These are phyloP conservation scores for Yasuhikotakia modesta DNA, from an alignment of 2,797 vertebrate species.

Conservation along the genomic window DNA sequence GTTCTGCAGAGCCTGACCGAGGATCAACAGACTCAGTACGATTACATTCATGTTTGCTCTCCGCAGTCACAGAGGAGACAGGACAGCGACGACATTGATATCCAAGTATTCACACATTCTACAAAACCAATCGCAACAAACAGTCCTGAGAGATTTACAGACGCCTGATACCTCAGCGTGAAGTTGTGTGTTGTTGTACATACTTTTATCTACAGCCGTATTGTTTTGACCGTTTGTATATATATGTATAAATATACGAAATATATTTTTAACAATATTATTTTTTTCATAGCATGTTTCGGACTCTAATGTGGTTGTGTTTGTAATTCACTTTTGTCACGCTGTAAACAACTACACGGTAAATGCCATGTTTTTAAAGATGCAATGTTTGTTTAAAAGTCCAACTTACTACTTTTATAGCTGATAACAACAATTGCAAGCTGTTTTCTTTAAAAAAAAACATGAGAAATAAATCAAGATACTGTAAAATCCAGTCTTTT, in stretches of 20 bases:
- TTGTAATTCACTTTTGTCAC: constrained; percentile 76
- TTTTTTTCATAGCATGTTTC: constrained; percentile 77
- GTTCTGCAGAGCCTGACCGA: constrained; percentile 92
- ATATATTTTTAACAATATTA: constrained; percentile 82
- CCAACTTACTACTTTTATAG: constrained; percentile 25
- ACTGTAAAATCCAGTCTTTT: constrained; percentile 58
- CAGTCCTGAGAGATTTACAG: constrained; percentile 23
- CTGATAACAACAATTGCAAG: neutral
- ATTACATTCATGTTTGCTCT: constrained; percentile 88
- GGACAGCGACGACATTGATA: constrained; percentile 87
- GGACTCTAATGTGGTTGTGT: constrained; percentile 68
- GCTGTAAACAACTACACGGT: constrained; percentile 63
- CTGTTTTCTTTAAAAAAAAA: constrained; percentile 6
- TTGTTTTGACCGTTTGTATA: constrained; percentile 60
- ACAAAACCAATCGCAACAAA: constrained; percentile 64
- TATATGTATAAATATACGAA: constrained; percentile 80
- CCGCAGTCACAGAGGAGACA: constrained; percentile 87
- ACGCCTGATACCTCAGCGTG: constrained; percentile 9
- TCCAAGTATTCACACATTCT: constrained; percentile 85
- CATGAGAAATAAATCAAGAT: constrained; percentile 69
- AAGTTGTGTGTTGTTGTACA: constrained; percentile 60
- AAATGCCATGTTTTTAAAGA: constrained; percentile 5
- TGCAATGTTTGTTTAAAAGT: neutral
- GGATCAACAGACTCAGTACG: constrained; percentile 91
- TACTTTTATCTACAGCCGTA: constrained; percentile 75